Evolutionary conservation across 2,888 invertebrate species (phyloP).

Genomic region (Dolichopus griseipennis): DNA sequence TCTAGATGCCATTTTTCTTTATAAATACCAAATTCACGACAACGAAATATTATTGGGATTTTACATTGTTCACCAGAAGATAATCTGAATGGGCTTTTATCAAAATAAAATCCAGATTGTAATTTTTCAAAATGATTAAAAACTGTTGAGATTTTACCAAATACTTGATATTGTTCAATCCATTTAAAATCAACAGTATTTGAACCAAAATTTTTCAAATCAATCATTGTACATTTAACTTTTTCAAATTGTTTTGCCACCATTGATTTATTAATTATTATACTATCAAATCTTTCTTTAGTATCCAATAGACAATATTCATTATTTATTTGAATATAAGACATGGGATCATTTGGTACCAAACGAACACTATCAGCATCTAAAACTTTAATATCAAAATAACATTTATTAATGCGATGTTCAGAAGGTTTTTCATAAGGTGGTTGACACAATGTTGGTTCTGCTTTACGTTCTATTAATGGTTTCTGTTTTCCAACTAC

Average conservation of each 20-base stretch:
- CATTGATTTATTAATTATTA: too few species aligned
- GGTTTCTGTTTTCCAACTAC: background rate
- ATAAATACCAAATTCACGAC: background rate
- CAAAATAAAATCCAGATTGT: background rate
- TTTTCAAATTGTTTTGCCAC: too few species aligned
- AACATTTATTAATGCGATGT: background rate
- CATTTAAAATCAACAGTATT: conserved; percentile 7
- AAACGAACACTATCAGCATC: background rate
- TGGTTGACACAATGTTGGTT: background rate
- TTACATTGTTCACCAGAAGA: background rate
- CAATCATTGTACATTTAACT: too few species aligned
- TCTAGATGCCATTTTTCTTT: background rate
- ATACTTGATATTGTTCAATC: background rate
- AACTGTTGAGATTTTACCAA: background rate
- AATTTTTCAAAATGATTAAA: background rate
- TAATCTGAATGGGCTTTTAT: conserved; percentile 5
- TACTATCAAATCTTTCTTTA: too few species aligned
- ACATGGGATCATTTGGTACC: background rate
- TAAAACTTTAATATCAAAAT: background rate
- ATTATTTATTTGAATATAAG: background rate
- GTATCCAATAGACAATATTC: too few species aligned
- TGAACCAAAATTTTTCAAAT: too few species aligned
- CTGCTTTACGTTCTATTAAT: background rate
- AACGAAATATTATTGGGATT: background rate
- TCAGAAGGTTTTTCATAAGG: background rate